Evolutionary conservation across 2,797 vertebrate genomes (phyloP).

Genomic region (Schizopygopsis malacanthus): DNA sequence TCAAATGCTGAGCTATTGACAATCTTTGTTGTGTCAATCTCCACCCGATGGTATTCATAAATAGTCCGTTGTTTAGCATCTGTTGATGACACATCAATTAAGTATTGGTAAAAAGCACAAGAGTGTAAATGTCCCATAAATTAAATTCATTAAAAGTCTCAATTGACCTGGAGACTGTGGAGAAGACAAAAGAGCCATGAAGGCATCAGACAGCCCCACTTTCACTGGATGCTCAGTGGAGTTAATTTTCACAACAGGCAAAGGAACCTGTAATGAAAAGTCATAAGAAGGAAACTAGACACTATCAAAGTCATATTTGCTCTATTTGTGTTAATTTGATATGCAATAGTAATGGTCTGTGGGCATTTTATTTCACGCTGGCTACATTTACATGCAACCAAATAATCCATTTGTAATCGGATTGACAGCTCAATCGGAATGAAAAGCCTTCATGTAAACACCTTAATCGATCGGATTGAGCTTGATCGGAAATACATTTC

Average conservation of each 20-base stretch:
- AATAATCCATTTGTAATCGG: too few species aligned
- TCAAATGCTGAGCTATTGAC: conserved; percentile 83
- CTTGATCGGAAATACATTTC: too few species aligned
- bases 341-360: not conserved
- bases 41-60: conserved; percentile 94
- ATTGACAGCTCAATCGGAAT: too few species aligned
- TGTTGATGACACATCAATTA: conserved; percentile 57
- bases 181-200: conserved; percentile 82
- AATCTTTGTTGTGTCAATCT: conserved; percentile 86
- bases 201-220: conserved; percentile 93
- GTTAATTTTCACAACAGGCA: conserved; percentile 86
- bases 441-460: too few species aligned
- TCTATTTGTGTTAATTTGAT: not conserved
- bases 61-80: conserved; percentile 85
- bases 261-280: conserved; percentile 80
- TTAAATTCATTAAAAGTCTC: not conserved
- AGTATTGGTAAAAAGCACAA: not conserved
- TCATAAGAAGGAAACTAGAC: conserved; percentile 12
- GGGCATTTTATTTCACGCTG: not conserved
- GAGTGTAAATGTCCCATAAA: not conserved
- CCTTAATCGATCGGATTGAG: too few species aligned
- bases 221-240: conserved; percentile 93
- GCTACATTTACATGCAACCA: too few species aligned
- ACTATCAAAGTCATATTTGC: not conserved
- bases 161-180: conserved; percentile 81